Evolutionary conservation across 2,113 vertebrate species (phyloP), one percentile per base, ranked within the genome.

Genomic region (Lophotis ruficrista): DNA sequence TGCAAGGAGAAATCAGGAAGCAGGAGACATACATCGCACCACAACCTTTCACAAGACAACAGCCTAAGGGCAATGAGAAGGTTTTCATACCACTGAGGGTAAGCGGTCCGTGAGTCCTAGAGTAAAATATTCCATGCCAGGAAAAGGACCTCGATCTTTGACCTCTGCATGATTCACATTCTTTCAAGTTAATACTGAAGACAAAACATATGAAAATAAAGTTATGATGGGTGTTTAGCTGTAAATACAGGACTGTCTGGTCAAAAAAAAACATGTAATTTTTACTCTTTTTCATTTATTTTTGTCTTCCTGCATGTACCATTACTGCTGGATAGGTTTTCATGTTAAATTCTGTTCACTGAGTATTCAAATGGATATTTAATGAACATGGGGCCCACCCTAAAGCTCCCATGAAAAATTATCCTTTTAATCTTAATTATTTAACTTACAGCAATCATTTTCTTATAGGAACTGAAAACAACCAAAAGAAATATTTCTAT

Each of bases 131-230:
- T 80, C 75, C 12, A 10, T 58, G 75, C 81, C 94, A 96, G 72
- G 76, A 96, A 84, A 96, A 96, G 48, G 16, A 58, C 75, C 86
- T 95, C 2, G 0, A 33, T 94, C 78, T 92, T 90, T 92, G 66
- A 60, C 87, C 66, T 87, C 69, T 93, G 71, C 83, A 57, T 95
- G 89, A 97, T 83, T 94, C 24, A 65, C 33, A 41, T 92, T 83
- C 85, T 79, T 95, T 71, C 89, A 83, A 96, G 96, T 87, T 95
- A 96, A 87, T 88, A 84, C 75, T 86, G 95, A 96, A 97, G 86
- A 94, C 78, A 98, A 97, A 97, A 94, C 37, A 94, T 38, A 88
- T 87, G 78, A 97, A 98, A 97, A 79, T 64, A 87, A 90, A 90
- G 65, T 70, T 76, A 64, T 76, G 53, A 47, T 31, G 24, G 10